These are phyloP conservation scores for Osmoderma eremita DNA, from an alignment of 2,888 invertebrate genomes.

Conservation along the genomic window DNA sequence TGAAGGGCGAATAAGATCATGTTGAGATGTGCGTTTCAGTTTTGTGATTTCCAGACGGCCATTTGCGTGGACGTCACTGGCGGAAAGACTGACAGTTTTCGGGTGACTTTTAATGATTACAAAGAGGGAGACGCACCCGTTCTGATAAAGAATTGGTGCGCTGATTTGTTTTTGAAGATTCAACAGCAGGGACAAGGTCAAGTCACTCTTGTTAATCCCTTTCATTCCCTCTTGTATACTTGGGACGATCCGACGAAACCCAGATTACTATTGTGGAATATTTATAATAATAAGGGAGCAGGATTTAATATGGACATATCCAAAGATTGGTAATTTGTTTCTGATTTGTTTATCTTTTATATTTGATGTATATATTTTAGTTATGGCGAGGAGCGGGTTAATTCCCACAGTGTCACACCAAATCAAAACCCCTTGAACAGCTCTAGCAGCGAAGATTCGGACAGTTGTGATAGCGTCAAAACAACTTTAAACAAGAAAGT, in stretches of 20 bases:
- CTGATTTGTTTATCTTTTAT: too few species aligned
- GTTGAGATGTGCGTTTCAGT: neutral
- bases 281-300: slow-evolving; percentile 80
- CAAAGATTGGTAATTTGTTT: slow-evolving; percentile 69
- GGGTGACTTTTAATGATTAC: slow-evolving; percentile 80
- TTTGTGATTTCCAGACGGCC: slow-evolving; percentile 68
- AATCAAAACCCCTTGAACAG: slow-evolving; percentile 67
- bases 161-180: slow-evolving; percentile 81
- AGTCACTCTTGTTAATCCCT: slow-evolving; percentile 80
- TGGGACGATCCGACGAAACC: slow-evolving; percentile 86
- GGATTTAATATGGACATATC: slow-evolving; percentile 78
- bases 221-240: slow-evolving; percentile 80
- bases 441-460: slow-evolving; percentile 70
- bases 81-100: slow-evolving; percentile 77
- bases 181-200: slow-evolving; percentile 73
- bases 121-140: slow-evolving; percentile 82
- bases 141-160: slow-evolving; percentile 84
- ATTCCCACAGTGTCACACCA: slow-evolving; percentile 75
- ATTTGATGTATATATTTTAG: too few species aligned
- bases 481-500: slow-evolving; percentile 69
- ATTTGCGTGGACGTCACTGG: slow-evolving; percentile 78
- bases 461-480: slow-evolving; percentile 60
- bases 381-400: slow-evolving; percentile 77
- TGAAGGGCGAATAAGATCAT: too few species aligned
- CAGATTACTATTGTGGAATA: slow-evolving; percentile 80